Evolutionary conservation across 1,140 invertebrate genomes (phyloP).

Genomic region (Uloborus diversus): DNA sequence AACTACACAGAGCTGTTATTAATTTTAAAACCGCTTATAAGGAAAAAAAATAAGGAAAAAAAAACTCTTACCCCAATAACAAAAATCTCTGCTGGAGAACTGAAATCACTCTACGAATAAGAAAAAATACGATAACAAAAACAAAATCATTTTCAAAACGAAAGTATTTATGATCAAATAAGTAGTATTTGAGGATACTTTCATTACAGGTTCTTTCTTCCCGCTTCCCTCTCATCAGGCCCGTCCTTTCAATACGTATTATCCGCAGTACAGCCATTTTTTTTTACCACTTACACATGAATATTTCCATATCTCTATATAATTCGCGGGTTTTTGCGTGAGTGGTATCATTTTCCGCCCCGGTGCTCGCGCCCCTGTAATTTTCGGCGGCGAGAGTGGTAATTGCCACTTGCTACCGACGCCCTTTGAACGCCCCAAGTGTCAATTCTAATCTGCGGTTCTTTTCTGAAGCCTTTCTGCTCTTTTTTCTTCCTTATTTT

Average conservation of each 20-base stretch:
- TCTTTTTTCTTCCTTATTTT: background rate
- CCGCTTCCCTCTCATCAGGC: background rate
- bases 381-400: constrained; percentile 38
- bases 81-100: background rate
- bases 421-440: constrained; percentile 30
- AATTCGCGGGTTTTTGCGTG: constrained; percentile 45
- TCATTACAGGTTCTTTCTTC: constrained; percentile 21
- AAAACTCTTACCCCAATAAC: background rate
- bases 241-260: constrained; percentile 26
- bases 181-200: constrained; percentile 36
- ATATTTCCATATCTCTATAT: constrained; percentile 49
- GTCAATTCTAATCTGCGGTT: constrained; percentile 38
- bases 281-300: background rate
- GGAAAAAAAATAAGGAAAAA: background rate
- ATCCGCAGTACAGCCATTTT: constrained; percentile 29
- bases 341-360: constrained; percentile 51
- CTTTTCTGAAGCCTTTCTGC: constrained; percentile 7
- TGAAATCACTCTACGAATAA: background rate
- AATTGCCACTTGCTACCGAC: constrained; percentile 44
- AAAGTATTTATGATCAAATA: constrained; percentile 42
- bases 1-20: too few relatives aligned
- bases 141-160: constrained; percentile 22
- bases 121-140: too few relatives aligned
- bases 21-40: background rate
- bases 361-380: constrained; percentile 42